Conservation (phyloP, 2,113 vertebrate genomes). For the Tonatia bakeri region DNA sequence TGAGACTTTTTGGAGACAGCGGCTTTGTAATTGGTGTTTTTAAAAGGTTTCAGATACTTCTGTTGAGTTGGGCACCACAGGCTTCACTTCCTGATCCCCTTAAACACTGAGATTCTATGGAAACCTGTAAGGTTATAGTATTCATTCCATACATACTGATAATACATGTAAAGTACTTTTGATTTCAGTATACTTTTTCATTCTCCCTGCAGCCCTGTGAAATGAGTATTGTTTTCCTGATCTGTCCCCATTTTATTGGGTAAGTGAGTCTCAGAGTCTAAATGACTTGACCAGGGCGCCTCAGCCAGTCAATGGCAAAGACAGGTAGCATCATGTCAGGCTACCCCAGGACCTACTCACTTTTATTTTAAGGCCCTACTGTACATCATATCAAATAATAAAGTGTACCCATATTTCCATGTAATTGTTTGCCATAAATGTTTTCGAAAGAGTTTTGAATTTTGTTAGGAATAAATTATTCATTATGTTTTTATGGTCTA, state of each 20-base stretch:
- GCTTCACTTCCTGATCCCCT: not conserved
- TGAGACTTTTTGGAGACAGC: not conserved
- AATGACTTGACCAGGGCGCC: not conserved
- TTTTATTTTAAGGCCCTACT: not conserved
- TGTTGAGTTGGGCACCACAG: not conserved
- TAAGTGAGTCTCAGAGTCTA: not conserved
- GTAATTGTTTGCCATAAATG: not conserved
- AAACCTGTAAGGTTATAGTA: not conserved
- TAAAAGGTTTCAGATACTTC: conserved; percentile 5
- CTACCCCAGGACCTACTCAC: not conserved
- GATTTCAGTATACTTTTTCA: not conserved
- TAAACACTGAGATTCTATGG: not conserved
- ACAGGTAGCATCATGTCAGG: not conserved
- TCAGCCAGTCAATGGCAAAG: not conserved
- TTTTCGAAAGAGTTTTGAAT: not conserved
- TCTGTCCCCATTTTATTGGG: not conserved
- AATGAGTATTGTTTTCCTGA: not conserved
- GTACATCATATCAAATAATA: not conserved
- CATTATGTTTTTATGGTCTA: not conserved
- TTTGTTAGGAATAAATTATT: not conserved
- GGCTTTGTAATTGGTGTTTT: not conserved
- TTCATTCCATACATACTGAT: not conserved
- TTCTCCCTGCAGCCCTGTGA: not conserved
- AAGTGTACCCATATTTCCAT: not conserved
- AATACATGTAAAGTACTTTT: not conserved